Evolutionary conservation across 2,888 invertebrate genomes (phyloP).

Genomic region (Drosophila mimetica): DNA sequence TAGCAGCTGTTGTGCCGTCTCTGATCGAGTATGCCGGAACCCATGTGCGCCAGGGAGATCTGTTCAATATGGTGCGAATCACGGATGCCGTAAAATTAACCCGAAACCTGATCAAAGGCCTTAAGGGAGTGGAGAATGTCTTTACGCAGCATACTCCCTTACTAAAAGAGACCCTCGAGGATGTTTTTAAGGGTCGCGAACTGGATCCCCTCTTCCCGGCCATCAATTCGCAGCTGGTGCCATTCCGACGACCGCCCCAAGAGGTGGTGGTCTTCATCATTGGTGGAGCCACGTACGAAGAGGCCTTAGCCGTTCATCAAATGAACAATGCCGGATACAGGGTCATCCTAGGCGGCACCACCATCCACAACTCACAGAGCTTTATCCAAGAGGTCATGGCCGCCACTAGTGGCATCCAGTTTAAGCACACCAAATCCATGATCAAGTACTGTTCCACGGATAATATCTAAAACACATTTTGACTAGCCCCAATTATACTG

Average conservation of each 20-base stretch:
- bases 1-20: conserved; percentile 87
- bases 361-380: conserved; percentile 93
- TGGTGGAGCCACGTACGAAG: conserved; percentile 98
- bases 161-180: conserved; percentile 94
- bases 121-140: conserved; percentile 99
- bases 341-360: conserved; percentile 95
- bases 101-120: conserved; percentile 86
- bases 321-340: conserved; percentile 90
- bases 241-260: conserved; percentile 89
- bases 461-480: conserved; percentile 70
- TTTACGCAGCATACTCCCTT: conserved; percentile 99
- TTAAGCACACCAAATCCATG: conserved; percentile 89
- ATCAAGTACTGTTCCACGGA: conserved; percentile 89
- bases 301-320: conserved; percentile 93
- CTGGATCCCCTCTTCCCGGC: conserved; percentile 94
- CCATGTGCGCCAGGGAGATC: conserved; percentile 91
- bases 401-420: conserved; percentile 88
- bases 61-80: conserved; percentile 95
- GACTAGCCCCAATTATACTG: conserved; percentile 41
- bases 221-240: conserved; percentile 88
- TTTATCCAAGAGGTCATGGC: conserved; percentile 91
- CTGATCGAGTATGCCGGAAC: conserved; percentile 94
- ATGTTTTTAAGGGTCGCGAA: conserved; percentile 95
- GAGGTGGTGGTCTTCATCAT: conserved; percentile 98
- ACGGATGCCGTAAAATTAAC: conserved; percentile 95